A percentile compares a stretch with the other conserved stretches of the same genome.
These are phyloP conservation scores for Sebastiscus tertius DNA, from an alignment of 2,797 vertebrate genomes.

Conservation along the genomic window DNA sequence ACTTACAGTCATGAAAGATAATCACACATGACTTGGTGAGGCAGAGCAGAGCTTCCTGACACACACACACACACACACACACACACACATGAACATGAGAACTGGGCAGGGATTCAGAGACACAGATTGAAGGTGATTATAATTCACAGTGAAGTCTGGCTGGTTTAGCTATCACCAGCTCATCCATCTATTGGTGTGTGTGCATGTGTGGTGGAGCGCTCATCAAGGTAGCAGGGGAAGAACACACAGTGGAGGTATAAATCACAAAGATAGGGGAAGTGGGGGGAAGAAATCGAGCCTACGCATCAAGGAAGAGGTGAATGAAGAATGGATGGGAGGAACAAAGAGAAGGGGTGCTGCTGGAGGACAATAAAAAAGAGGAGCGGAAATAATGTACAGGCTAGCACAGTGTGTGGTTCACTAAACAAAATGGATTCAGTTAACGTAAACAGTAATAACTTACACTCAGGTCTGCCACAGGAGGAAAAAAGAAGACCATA, in stretches of 20 bases:
- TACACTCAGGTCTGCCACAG: not conserved
- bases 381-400: not conserved
- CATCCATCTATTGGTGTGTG: slow-evolving; percentile 57
- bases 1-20: slow-evolving; percentile 59
- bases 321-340: slow-evolving; percentile 2
- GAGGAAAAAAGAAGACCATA: not conserved
- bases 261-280: slow-evolving; percentile 31
- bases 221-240: slow-evolving; percentile 43
- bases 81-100: slow-evolving; percentile 27
- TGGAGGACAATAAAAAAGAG: not conserved
- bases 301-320: slow-evolving; percentile 1
- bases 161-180: slow-evolving; percentile 62
- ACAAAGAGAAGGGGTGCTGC: not conserved
- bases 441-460: not conserved
- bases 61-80: slow-evolving; percentile 25
- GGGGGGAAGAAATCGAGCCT: slow-evolving; percentile 7
- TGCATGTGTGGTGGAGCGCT: slow-evolving; percentile 22
- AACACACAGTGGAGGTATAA: slow-evolving; percentile 34
- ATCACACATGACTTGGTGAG: slow-evolving; percentile 44
- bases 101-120: slow-evolving; percentile 65
- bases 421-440: not conserved
- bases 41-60: slow-evolving; percentile 24
- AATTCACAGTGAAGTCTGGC: slow-evolving; percentile 74
- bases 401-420: not conserved
- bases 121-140: slow-evolving; percentile 74